Percentiles rank a stretch among this genome's conserved stretches.
These are phyloP conservation scores for Eupeodes luniger DNA, from an alignment of 2,888 invertebrate species.

Conservation along the genomic window DNA sequence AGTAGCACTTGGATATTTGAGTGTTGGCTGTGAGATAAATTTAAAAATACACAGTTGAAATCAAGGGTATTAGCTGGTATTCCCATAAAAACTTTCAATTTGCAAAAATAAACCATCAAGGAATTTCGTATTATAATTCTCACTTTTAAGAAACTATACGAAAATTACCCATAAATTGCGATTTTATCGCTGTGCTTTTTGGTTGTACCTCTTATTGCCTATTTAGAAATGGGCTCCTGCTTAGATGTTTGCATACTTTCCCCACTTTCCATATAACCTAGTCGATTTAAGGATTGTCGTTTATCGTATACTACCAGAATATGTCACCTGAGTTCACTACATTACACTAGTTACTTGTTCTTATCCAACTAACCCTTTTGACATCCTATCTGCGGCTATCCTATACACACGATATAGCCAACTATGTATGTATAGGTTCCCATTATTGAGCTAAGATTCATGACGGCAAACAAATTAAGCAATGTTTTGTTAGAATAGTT, in stretches of 20 bases:
- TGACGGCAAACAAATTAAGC: conserved; percentile 68
- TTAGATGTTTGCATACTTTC: no score
- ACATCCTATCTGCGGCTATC: conserved; percentile 46
- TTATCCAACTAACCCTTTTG: conserved; percentile 55
- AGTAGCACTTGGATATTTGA: no score
- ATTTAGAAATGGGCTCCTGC: no score
- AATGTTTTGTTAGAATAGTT: conserved; percentile 65
- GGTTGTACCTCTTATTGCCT: no score
- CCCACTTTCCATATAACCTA: neutral
- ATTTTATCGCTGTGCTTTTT: no score
- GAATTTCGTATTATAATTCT: no score
- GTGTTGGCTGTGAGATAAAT: no score
- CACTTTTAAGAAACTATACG: no score
- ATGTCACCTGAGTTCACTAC: conserved; percentile 56
- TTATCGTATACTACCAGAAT: conserved; percentile 17
- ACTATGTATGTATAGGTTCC: neutral
- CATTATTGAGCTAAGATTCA: conserved; percentile 49
- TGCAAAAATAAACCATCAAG: no score
- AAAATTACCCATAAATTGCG: no score
- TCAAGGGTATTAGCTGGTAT: no score
- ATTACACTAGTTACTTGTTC: conserved; percentile 17
- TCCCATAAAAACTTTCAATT: neutral
- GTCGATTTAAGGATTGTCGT: neutral
- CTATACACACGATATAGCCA: conserved; percentile 1
- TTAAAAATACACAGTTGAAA: no score